These are phyloP conservation scores for Amphiprion clarkii DNA, from an alignment of 2,797 vertebrate genomes.

Conservation along the genomic window DNA sequence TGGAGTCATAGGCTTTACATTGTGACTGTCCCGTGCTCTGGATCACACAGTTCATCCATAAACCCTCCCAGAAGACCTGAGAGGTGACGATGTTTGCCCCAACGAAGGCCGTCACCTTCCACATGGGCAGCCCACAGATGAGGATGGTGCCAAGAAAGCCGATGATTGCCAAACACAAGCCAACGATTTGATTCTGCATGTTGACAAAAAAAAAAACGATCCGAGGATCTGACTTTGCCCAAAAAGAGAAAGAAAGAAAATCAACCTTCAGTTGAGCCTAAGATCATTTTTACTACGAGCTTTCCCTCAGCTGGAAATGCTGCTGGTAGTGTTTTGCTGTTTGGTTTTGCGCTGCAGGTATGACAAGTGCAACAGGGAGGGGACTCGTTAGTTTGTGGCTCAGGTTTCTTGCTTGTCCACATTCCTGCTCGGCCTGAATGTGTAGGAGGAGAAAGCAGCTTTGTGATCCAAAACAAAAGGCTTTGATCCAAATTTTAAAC, in stretches of 20 bases:
- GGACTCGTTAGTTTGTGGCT: slow-evolving; percentile 65
- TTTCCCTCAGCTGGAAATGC: not conserved
- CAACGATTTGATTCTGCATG: slow-evolving; percentile 80
- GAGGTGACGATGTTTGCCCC: slow-evolving; percentile 82
- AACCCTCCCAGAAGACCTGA: slow-evolving; percentile 84
- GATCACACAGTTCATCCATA: slow-evolving; percentile 88
- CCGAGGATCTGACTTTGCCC: not conserved
- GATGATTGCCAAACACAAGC: slow-evolving; percentile 75
- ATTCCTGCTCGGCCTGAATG: slow-evolving; percentile 64
- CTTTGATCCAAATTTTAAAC: not conserved
- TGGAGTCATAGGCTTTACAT: slow-evolving; percentile 82
- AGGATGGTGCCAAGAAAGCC: slow-evolving; percentile 83
- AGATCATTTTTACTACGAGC: slow-evolving; percentile 14
- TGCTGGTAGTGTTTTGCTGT: slow-evolving; percentile 28
- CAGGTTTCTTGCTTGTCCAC: slow-evolving; percentile 78
- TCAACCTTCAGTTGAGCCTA: not conserved
- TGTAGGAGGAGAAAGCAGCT: slow-evolving; percentile 21
- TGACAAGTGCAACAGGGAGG: slow-evolving; percentile 61
- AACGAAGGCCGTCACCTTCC: slow-evolving; percentile 84
- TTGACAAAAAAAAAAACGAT: slow-evolving; percentile 11
- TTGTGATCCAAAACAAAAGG: slow-evolving; percentile 11
- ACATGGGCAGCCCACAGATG: slow-evolving; percentile 83
- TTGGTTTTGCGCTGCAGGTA: slow-evolving; percentile 40
- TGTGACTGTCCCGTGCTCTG: slow-evolving; percentile 85
- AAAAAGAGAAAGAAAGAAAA: not conserved